Evolutionary conservation across 2,113 vertebrate species (phyloP), one percentile per base, ranked within the genome.

Genomic region (Bujurquina vittata): DNA sequence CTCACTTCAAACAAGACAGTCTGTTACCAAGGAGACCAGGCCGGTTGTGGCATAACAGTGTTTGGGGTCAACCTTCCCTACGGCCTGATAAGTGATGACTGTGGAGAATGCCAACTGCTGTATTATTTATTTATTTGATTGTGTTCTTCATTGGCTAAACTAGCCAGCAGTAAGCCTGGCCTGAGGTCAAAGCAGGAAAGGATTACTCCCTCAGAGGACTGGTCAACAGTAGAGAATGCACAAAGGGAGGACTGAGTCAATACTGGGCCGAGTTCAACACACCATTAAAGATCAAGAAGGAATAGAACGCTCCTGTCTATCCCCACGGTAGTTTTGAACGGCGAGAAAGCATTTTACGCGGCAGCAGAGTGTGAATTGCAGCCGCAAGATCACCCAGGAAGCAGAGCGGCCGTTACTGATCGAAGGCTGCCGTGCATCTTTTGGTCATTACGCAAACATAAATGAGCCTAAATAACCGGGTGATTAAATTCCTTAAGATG

Each of bases 21-120:
- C 92, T 90, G 95, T 95, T 95, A 92, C 94, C 93, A 95, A 91
- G 94, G 95, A 91, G 93, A 95, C 94, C 63, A 75, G 80, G 88
- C 90, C 75, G 57, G 88, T 91, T 88, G 90, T 94, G 91, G 93
- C 93, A 88, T 91, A 91, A 89, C 91, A 91, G 91, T 84, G 91
- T 95, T 93, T 89, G 91, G 91, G 94, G 93, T 95, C 91, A 91
- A 73, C 88, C 86, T 73, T 94, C 91, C 93, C 92, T 9, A 83
- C 54, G 88, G 94, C 92, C 89, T 61, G 91, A 93, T 95, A 94
- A 94, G 91, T 95, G 92, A 95, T 94, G 92, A 94, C 93, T 92
- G 90, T 92, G 91, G 90, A 94, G 93, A 94, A 93, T 91, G 94
- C 93, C 94, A 94, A 93, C 91, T 91, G 83, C 85, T 81, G 77